Percentiles rank a stretch among this genome's conserved stretches.
These are phyloP conservation scores for Cybosia mesomella DNA, from an alignment of 2,888 invertebrate genomes.

Conservation along the genomic window DNA sequence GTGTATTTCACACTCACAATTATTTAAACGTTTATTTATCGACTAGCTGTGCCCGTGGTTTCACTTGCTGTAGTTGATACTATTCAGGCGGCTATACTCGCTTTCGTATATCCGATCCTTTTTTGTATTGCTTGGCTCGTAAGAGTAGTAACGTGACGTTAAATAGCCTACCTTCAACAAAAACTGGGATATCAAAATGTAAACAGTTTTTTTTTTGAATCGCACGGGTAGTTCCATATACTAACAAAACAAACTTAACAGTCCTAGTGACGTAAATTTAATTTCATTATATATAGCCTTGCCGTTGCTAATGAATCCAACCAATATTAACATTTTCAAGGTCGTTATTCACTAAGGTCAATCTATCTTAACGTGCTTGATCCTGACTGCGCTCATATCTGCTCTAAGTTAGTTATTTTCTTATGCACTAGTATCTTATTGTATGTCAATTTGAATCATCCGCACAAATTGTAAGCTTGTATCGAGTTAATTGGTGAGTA, in stretches of 20 bases:
- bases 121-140: background rate
- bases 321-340: background rate
- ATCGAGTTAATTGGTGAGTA: no score
- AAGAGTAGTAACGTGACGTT: no score
- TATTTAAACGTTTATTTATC: constrained; percentile 54
- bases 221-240: no score
- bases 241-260: no score
- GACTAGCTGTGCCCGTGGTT: constrained; percentile 31
- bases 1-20: constrained; percentile 61
- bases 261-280: background rate
- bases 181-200: no score
- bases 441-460: background rate
- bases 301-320: background rate
- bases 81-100: no score
- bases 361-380: background rate
- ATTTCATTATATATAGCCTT: background rate
- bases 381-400: background rate
- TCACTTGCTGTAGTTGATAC: background rate
- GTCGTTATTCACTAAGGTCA: background rate
- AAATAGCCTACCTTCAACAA: no score
- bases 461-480: no score
- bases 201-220: no score
- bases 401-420: background rate
- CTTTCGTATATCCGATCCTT: background rate
- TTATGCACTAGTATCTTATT: background rate